These are phyloP conservation scores for Pseudoatta argentina DNA, from an alignment of 1,140 invertebrate species.

Conservation along the genomic window DNA sequence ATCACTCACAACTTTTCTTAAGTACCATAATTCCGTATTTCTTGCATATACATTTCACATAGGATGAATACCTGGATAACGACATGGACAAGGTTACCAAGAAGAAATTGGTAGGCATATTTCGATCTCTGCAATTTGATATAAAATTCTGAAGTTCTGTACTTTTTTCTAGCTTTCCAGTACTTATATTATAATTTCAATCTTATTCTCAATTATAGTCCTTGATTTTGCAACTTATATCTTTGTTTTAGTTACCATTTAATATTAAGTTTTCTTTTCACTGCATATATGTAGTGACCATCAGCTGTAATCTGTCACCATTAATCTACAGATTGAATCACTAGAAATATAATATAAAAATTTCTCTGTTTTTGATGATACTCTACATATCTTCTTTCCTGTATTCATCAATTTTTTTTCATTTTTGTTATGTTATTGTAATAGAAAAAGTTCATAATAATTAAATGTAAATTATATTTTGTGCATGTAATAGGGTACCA, in stretches of 20 bases:
- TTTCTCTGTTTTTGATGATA: conserved; percentile 17
- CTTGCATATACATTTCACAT: conserved; percentile 76
- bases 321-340: neutral
- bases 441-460: neutral
- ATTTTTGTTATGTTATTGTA: neutral
- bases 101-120: conserved; percentile 82
- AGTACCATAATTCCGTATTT: conserved; percentile 73
- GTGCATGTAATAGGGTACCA: conserved; percentile 53
- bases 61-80: conserved; percentile 82
- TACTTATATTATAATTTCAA: conserved; percentile 9
- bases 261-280: conserved; percentile 19
- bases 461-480: conserved; percentile 25
- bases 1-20: conserved; percentile 25
- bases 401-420: conserved; percentile 16
- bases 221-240: neutral
- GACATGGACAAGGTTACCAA: conserved; percentile 79
- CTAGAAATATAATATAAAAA: neutral
- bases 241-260: neutral
- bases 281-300: neutral
- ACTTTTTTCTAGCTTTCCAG: neutral
- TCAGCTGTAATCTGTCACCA: neutral
- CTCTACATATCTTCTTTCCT: conserved; percentile 5
- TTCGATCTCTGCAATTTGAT: conserved; percentile 48
- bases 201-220: neutral
- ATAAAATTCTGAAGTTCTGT: conserved; percentile 42